phyloP scores from a whole-genome alignment of 2,797 vertebrate species.

The Limnodromus scolopaceus region DNA sequence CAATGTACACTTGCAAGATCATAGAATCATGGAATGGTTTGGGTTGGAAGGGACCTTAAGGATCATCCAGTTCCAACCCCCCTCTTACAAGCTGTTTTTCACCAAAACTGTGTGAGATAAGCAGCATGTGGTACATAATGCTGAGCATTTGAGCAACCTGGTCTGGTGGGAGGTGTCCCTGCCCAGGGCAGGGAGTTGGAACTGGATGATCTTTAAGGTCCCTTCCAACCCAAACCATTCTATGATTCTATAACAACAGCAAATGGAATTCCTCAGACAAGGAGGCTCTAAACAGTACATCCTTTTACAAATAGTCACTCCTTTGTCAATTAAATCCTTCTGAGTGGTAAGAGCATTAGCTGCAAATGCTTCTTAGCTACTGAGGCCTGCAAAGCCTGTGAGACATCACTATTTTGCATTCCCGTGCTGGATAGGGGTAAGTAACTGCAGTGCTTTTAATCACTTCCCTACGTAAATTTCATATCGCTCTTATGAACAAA shows the following conservation, averaged over 20 bases:
- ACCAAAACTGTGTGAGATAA: neutral
- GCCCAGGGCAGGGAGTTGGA: too few relatives aligned
- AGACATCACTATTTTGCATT: neutral
- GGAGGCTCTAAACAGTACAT: neutral
- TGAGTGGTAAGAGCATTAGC: neutral
- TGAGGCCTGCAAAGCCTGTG: neutral
- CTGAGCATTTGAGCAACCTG: too few relatives aligned
- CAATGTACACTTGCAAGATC: neutral
- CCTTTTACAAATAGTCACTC: neutral
- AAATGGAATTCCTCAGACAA: neutral
- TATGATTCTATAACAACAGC: neutral
- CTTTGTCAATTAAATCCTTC: neutral
- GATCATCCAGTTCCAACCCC: too few relatives aligned
- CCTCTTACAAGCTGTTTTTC: neutral
- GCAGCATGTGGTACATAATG: neutral
- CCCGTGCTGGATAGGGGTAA: neutral
- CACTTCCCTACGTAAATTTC: neutral
- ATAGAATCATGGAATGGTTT: too few relatives aligned
- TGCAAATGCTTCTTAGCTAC: neutral
- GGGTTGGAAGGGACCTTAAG: too few relatives aligned
- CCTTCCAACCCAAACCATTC: too few relatives aligned
- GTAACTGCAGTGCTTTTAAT: neutral
- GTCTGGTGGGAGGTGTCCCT: too few relatives aligned
- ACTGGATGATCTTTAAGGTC: too few relatives aligned
- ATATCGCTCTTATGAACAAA: neutral